Evolutionary conservation across 2,888 invertebrate genomes (phyloP).

Genomic region (Campaea margaritaria): DNA sequence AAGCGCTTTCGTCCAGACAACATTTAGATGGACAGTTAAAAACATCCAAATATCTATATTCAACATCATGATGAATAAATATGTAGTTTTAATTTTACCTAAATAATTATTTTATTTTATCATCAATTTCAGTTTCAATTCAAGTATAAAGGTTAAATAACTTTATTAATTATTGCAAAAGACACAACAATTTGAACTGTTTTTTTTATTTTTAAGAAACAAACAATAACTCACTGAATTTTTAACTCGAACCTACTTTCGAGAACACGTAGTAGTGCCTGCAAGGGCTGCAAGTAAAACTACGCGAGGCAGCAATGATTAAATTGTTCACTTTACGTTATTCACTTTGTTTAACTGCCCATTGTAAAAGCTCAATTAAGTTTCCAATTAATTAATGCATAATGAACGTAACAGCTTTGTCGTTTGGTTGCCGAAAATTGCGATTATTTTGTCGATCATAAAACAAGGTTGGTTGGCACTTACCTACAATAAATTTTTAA

Average conservation of each 20-base stretch:
- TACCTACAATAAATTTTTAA: neutral
- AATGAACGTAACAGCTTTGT: conserved; percentile 25
- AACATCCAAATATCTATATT: too few species aligned
- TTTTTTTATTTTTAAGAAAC: too few species aligned
- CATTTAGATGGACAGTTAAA: too few species aligned
- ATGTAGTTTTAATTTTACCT: too few species aligned
- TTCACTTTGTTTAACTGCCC: conserved; percentile 14
- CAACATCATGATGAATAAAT: too few species aligned
- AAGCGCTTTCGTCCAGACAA: too few species aligned
- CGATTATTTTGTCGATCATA: conserved; percentile 13
- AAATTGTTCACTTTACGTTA: conserved; percentile 15
- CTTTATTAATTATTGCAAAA: too few species aligned
- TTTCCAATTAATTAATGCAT: conserved; percentile 22
- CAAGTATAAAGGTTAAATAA: too few species aligned
- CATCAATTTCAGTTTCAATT: too few species aligned
- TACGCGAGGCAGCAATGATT: neutral
- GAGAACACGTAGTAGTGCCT: conserved; percentile 1
- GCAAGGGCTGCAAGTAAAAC: neutral
- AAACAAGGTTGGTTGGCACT: conserved; percentile 4
- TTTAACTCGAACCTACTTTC: neutral
- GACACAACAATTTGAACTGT: too few species aligned
- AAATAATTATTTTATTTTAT: too few species aligned
- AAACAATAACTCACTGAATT: too few species aligned
- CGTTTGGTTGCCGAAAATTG: conserved; percentile 18
- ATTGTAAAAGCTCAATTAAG: conserved; percentile 19